These are phyloP conservation scores for Dinothrombium tinctorium DNA, from an alignment of 1,140 invertebrate species.

Conservation along the genomic window DNA sequence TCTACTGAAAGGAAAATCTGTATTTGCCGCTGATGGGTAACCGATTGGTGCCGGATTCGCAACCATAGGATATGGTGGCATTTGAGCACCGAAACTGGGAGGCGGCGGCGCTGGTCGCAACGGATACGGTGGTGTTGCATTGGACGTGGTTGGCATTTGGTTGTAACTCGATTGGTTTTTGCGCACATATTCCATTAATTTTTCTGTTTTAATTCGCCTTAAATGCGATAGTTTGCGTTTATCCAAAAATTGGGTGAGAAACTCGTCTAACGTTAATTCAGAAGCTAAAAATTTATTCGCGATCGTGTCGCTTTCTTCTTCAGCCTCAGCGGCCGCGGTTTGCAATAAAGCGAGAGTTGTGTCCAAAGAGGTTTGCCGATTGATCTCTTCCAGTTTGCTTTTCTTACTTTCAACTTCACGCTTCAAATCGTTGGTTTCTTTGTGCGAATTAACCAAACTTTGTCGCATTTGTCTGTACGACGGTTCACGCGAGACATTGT, in stretches of 20 bases:
- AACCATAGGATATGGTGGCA: not conserved
- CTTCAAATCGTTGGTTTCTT: slow-evolving; percentile 38
- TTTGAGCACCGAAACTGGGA: not conserved
- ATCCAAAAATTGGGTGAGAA: slow-evolving; percentile 46
- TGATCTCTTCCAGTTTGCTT: slow-evolving; percentile 25
- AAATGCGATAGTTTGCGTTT: slow-evolving; percentile 49
- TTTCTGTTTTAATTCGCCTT: slow-evolving; percentile 57
- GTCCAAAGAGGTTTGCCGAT: slow-evolving; percentile 43
- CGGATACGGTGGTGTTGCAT: too few species aligned
- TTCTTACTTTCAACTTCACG: slow-evolving; percentile 25
- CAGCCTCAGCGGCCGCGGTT: slow-evolving; percentile 55
- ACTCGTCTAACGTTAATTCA: slow-evolving; percentile 45
- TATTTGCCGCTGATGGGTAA: too few species aligned
- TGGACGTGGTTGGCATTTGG: too few species aligned
- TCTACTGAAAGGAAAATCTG: too few species aligned
- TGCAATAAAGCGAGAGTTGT: slow-evolving; percentile 55
- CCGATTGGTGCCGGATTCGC: too few species aligned
- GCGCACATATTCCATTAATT: slow-evolving; percentile 48
- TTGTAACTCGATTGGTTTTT: too few species aligned
- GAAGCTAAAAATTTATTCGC: slow-evolving; percentile 48
- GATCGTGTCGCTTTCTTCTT: slow-evolving; percentile 58
- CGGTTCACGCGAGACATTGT: slow-evolving; percentile 56
- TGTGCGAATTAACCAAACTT: slow-evolving; percentile 37
- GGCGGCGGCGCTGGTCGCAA: too few species aligned
- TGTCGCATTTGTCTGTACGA: slow-evolving; percentile 43